Percentiles rank a stretch among this genome's conserved stretches.
Conservation (phyloP, 2,797 vertebrate genomes). For the Zenarchopterus dispar region DNA sequence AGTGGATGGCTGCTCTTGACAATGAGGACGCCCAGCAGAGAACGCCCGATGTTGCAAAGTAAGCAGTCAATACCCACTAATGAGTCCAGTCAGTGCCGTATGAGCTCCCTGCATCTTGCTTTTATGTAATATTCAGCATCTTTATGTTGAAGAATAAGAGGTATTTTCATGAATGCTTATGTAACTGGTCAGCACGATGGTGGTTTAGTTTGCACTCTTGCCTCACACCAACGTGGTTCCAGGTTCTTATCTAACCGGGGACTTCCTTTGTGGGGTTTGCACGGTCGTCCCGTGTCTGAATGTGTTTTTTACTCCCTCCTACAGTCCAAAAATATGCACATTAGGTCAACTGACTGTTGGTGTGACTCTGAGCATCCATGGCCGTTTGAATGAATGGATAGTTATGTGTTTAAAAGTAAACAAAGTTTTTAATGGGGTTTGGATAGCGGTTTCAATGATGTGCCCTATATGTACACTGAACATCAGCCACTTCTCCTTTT, state of each 20-base stretch:
- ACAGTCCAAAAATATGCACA: too few relatives aligned
- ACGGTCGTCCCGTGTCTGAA: too few relatives aligned
- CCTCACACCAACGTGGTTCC: too few relatives aligned
- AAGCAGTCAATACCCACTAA: slow-evolving; percentile 32
- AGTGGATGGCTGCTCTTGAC: slow-evolving; percentile 88
- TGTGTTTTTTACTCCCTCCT: too few relatives aligned
- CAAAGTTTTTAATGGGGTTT: slow-evolving; percentile 30
- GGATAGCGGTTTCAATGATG: slow-evolving; percentile 5
- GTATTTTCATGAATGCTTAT: slow-evolving; percentile 11
- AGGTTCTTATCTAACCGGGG: too few relatives aligned
- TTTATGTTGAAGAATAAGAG: not conserved
- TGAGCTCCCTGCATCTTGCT: not conserved
- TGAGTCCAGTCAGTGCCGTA: not conserved
- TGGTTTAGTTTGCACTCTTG: too few relatives aligned
- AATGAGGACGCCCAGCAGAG: slow-evolving; percentile 76
- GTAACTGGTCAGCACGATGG: too few relatives aligned
- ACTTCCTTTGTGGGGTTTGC: too few relatives aligned
- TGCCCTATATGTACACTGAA: not conserved
- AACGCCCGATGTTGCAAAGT: slow-evolving; percentile 85
- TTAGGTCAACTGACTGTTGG: too few relatives aligned
- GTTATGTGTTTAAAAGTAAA: slow-evolving; percentile 10
- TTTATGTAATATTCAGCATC: slow-evolving; percentile 3
- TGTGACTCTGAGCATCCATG: too few relatives aligned
- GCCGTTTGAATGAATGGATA: too few relatives aligned
- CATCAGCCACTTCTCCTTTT: slow-evolving; percentile 44